Conservation (phyloP, 2,888 invertebrate genomes). For the Drosophila hamatofila region DNA sequence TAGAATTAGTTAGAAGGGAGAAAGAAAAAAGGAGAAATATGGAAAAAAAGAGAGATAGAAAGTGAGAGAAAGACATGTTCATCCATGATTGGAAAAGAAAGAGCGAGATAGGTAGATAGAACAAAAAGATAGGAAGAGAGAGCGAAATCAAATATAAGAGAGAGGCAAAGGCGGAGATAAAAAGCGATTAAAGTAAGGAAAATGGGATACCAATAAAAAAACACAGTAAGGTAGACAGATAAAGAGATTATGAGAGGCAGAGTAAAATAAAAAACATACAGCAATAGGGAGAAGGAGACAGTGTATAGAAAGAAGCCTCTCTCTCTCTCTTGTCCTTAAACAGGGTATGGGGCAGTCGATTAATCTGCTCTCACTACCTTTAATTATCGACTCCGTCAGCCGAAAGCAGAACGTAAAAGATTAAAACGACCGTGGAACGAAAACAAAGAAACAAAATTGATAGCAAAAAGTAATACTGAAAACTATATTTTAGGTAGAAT, state of each 20-base stretch:
- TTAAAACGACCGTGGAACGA: not conserved
- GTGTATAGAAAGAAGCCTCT: too few relatives aligned
- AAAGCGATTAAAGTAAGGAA: too few relatives aligned
- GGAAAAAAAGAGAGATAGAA: not conserved
- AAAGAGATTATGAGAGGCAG: too few relatives aligned
- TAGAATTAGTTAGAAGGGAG: not conserved
- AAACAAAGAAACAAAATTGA: conserved; percentile 1
- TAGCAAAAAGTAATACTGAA: not conserved
- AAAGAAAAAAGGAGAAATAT: not conserved
- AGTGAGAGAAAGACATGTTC: not conserved
- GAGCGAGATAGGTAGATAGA: too few relatives aligned
- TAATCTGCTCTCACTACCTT: not conserved
- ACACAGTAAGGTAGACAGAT: too few relatives aligned
- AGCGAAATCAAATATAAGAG: too few relatives aligned
- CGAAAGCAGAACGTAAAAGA: not conserved
- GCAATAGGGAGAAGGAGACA: too few relatives aligned
- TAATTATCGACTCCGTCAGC: not conserved
- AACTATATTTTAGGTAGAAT: conserved; percentile 2
- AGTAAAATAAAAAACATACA: too few relatives aligned
- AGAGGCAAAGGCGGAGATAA: too few relatives aligned
- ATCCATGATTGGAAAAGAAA: not conserved
- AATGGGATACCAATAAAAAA: too few relatives aligned
- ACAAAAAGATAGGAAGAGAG: too few relatives aligned
- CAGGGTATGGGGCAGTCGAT: not conserved
- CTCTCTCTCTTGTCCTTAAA: too few relatives aligned